Evolutionary conservation across 2,113 vertebrate species (phyloP), one percentile per base, ranked within the genome.

Genomic region (Dipodomys stephensi): DNA sequence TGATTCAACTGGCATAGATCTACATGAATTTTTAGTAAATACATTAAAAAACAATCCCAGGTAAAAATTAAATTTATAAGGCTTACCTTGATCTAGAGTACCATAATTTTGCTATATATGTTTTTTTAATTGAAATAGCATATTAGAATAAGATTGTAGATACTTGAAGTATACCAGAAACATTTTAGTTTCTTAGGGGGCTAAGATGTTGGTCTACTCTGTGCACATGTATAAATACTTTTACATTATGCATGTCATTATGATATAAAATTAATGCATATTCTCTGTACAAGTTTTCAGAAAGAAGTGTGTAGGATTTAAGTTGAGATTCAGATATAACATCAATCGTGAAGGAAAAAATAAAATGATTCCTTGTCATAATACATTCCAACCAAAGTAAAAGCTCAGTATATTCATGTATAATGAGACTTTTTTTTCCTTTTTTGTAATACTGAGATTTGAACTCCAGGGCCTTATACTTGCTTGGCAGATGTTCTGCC

Each of bases 11-110:
- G 99, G 99, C 97, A 99, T 99, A 97, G 99, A 99, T 98, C 99
- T 99, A 97, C 99, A 99, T 87, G 99, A 99, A 97, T 99, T 99
- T 98, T 98, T 99, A 98, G 99, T 99, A 98, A 99, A 99, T 98
- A 99, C 99, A 49, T 97, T 99, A 97, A 99, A 99, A 98, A 99
- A 99, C 97, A 99, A 99, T 98, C 99, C 99, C 98, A 99, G 99
- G 99, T 99, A 98, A 98, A 96, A 97, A 97, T 81, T 95, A 87
- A 94, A 96, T 93, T 94, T 95, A 92, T 96, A 97, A 94, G 92
- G 71, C 94, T 97, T 95, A 92, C 80, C 87, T 94, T 95, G 85
- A 65, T 91, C 88, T 84, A 73, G 2, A 94, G 44, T 97, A 76
- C 85, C n/a, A 71, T 95, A 97, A 23, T 93, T 94, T 96, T 85